A percentile compares a stretch with the other conserved stretches of the same genome.
Conservation (phyloP, 2,888 invertebrate genomes). For the Malthinus flaveolus region DNA sequence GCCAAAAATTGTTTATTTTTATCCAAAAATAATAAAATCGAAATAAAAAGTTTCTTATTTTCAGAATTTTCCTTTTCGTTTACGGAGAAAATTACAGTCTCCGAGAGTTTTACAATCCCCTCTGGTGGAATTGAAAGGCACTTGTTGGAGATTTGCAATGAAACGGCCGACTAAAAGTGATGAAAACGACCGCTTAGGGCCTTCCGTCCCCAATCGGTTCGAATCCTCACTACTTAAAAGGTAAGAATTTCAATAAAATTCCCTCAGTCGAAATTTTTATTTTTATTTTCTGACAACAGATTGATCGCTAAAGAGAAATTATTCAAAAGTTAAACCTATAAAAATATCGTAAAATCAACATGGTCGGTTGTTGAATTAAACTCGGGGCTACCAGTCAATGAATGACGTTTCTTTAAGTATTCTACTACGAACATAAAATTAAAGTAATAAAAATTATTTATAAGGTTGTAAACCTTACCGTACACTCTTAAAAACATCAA, state of each 20-base stretch:
- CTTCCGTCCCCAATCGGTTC: slow-evolving; percentile 49
- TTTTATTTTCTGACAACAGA: too few relatives aligned
- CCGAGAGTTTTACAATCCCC: slow-evolving; percentile 46
- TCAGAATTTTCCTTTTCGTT: slow-evolving; percentile 12
- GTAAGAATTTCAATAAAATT: slow-evolving; percentile 20
- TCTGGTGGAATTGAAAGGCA: slow-evolving; percentile 52
- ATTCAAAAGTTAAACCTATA: not conserved
- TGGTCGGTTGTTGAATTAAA: not conserved
- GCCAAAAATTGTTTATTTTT: too few relatives aligned
- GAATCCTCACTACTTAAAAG: slow-evolving; percentile 43
- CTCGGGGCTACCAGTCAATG: slow-evolving; percentile 14
- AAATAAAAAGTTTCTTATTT: not conserved
- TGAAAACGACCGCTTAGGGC: slow-evolving; percentile 51
- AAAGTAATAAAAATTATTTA: slow-evolving; percentile 28
- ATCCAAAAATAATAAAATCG: too few relatives aligned
- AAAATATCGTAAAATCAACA: not conserved
- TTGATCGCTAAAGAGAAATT: too few relatives aligned
- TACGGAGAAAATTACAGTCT: slow-evolving; percentile 24
- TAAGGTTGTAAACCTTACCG: slow-evolving; percentile 40
- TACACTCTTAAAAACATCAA: slow-evolving; percentile 40
- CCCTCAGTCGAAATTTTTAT: too few relatives aligned
- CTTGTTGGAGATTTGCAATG: slow-evolving; percentile 52
- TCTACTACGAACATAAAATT: slow-evolving; percentile 29
- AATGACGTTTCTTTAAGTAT: slow-evolving; percentile 16
- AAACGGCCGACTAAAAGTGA: slow-evolving; percentile 50